A percentile compares a stretch with the other conserved stretches of the same genome.
phyloP scores from a whole-genome alignment of 2,113 vertebrate genomes.

The Colius striatus region DNA sequence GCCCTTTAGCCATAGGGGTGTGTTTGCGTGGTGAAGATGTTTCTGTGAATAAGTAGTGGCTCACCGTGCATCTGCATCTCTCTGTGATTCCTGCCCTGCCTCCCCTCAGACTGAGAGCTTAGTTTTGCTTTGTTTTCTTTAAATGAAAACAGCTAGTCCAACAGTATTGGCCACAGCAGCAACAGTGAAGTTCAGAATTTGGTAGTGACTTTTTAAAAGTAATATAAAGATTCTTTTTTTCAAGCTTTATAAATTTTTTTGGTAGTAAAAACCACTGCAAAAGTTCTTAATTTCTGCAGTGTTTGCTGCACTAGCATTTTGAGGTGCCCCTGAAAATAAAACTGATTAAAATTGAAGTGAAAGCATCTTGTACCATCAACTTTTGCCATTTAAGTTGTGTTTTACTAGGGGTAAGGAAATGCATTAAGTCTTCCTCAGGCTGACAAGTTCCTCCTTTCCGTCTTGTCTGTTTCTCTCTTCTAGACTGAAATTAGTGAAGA shows the following conservation, averaged over 20 bases:
- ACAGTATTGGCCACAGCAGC: background rate
- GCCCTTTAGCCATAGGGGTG: background rate
- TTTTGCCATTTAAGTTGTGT: background rate
- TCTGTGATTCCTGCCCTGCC: too few relatives aligned
- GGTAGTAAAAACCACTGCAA: background rate
- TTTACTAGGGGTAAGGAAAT: background rate
- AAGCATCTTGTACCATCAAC: background rate
- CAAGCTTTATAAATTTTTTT: background rate
- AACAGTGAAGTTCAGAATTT: background rate
- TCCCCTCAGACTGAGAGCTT: background rate
- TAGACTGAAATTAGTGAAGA: slow-evolving; percentile 75
- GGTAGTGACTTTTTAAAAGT: background rate
- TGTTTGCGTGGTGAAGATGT: background rate
- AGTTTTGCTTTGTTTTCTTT: background rate
- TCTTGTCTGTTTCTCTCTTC: background rate
- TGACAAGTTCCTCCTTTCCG: background rate
- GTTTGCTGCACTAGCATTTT: background rate
- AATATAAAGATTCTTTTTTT: background rate
- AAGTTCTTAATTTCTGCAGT: background rate
- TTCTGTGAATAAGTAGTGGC: background rate
- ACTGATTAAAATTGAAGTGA: background rate
- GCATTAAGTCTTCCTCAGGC: background rate
- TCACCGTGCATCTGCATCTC: background rate
- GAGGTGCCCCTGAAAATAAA: background rate
- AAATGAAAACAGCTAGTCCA: background rate